Base-by-base conservation (phyloP, 2,113 vertebrate genomes). In the Hucho hucho region DNA sequence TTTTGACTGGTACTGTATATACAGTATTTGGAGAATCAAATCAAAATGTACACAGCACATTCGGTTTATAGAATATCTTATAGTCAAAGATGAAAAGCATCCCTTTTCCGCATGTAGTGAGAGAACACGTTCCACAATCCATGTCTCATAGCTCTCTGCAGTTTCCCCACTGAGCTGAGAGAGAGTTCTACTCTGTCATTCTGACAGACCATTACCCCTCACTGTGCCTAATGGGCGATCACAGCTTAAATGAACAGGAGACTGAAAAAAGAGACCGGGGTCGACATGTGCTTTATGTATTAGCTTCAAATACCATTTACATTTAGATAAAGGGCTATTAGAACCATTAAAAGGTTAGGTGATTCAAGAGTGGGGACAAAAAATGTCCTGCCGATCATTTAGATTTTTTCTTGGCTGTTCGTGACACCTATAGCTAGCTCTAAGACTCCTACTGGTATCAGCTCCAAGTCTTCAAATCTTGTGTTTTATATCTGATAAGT, bases 131-230 rank as follows among this genome's bases (percentile, higher is more conserved):
- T 43, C 37, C 46, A 74, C 43, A 37, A 47, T 4, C 28, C 25
- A 25, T 56, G 25, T 75, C 1, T 73, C 66, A 56, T 66, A 32
- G 72, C 49, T 73, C 67, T 75, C 3, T 68, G 67, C 69, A 56
- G 61, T 3, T 73, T 75, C 74, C 37, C 64, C 65, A 71, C 73
- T 67, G 53, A n/a, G 46, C 46, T 24, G n/a, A n/a, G 32, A 14
- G 1, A 24, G 32, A 14, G 61, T 46, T 70, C 76, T 69, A 65
- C 58, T 80, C 73, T 72, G 75, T 84, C 76, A 78, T 75, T 73
- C 61, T 77, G 72, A 82, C 76, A 79, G 32, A 73, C 76, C 76
- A 84, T 86, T 86, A 82, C 71, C 64, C 70, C 73, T 82, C 71
- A 82, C 83, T 82, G 53, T 6, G 49, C 4, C 26, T 75, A 29